phyloP scores from a whole-genome alignment of 2,797 vertebrate species.

The Champsocephalus esox region DNA sequence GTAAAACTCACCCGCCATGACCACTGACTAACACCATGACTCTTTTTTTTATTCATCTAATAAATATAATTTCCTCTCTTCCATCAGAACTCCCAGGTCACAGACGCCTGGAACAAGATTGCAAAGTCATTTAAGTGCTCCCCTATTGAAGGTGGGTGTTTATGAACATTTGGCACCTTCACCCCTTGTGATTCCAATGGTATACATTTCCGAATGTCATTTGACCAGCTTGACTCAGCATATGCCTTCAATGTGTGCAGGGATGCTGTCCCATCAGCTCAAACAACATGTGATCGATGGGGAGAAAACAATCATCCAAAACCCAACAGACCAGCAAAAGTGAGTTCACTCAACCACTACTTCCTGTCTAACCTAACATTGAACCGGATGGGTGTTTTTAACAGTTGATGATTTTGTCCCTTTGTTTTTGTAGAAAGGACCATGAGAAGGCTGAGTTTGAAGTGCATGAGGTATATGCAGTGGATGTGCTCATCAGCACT shows the following conservation, averaged over 20 bases:
- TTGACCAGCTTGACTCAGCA: conserved; percentile 16
- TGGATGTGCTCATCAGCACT: conserved; percentile 96
- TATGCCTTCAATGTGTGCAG: conserved; percentile 73
- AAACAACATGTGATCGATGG: conserved; percentile 98
- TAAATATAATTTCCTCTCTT: background rate
- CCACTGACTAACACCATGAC: background rate
- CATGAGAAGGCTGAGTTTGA: conserved; percentile 98
- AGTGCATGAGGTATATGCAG: conserved; percentile 97
- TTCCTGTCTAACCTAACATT: background rate
- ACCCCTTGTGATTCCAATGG: background rate
- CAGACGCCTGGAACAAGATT: conserved; percentile 98
- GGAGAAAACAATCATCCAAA: conserved; percentile 98
- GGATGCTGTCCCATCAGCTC: conserved; percentile 97
- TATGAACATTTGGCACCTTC: background rate
- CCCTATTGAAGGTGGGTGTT: conserved; percentile 92
- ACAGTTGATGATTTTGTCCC: background rate
- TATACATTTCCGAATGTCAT: background rate
- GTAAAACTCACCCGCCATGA: conserved; percentile 68
- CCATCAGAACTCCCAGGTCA: conserved; percentile 94
- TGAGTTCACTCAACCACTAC: conserved; percentile 65
- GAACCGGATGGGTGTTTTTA: background rate
- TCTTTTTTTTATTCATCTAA: background rate
- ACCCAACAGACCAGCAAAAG: conserved; percentile 97
- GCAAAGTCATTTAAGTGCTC: conserved; percentile 97
- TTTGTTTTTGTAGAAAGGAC: conserved; percentile 89